Evolutionary conservation across 2,888 invertebrate genomes (phyloP), one percentile per base, ranked within the genome.

Genomic region (Celastrina argiolus): DNA sequence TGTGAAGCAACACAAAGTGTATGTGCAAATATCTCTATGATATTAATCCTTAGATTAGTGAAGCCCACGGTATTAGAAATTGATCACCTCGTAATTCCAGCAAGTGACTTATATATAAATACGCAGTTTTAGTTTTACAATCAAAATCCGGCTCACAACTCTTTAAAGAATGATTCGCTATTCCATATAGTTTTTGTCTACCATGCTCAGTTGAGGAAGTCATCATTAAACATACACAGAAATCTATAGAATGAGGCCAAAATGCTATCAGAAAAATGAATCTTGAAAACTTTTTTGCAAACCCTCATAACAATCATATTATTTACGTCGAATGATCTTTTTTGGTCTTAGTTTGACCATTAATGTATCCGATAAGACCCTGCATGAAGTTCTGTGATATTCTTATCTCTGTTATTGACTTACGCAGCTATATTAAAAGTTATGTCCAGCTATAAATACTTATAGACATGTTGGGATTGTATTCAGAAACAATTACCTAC

Each of bases 1-100:
- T 91, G 90, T 67, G 84, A 86, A 70, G 78, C 82, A 10, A 74
- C 82, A 16, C 81, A 79, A 69, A 80, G 71, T 70, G 90, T 89
- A 78, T 78, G 88, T 71, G 67, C 63, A 31, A 42, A 59, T 67
- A 26, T 41, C 51, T 56, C 42, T 10, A 22, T 18, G 22, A 22
- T n/a, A n/a, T n/a, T n/a, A n/a, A n/a, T n/a, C n/a, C n/a, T n/a
- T n/a, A n/a, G n/a, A n/a, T n/a, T n/a, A n/a, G n/a, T n/a, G n/a
- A n/a, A n/a, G n/a, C n/a, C n/a, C n/a, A n/a, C n/a, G n/a, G n/a
- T n/a, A n/a, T n/a, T n/a, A n/a, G n/a, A n/a, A n/a, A 1, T 1
- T 31, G 4, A 3, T 31, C 5, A 31, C 31, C 31, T 31, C 28
- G 4, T 28, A 4, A 31, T 31, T 31, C 7, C 31, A 31, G 31